Base-by-base conservation (phyloP, 2,888 invertebrate species). In the Cheiracanthium punctorium region DNA sequence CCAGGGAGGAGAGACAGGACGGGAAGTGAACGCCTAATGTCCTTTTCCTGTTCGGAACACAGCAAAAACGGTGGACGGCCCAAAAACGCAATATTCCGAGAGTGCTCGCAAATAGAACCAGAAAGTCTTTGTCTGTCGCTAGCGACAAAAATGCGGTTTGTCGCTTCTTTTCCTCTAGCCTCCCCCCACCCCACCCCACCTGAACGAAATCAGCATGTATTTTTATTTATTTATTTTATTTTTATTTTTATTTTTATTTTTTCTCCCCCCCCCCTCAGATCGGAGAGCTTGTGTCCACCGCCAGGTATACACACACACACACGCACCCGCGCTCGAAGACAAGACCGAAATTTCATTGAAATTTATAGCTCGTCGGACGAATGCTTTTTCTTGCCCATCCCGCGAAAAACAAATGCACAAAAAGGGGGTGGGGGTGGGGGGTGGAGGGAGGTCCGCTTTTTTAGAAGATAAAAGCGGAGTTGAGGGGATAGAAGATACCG, bases 361-460 rank as follows among this genome's bases (percentile, higher is more conserved):
- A 85, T 85, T 85, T 85, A 85, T 85, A 85, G 84, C 84, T 79
- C 80, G 84, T 85, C 72, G 74, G 4, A 30, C 58, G 79, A 20
- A 58, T 58, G 20, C 48, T 84, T 33, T n/a, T n/a, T n/a, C n/a
- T n/a, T n/a, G n/a, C n/a, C n/a, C n/a, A n/a, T n/a, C n/a, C 41
- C 41, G 20, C 58, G 75, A n/a, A n/a, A n/a, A n/a, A 75, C 82
- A 75, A 73, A 75, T 76, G 82, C 82, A 82, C 82, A 82, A 81
- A 80, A 81, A 81, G 73, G 65, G 20, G n/a, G n/a, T n/a, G n/a
- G n/a, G n/a, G n/a, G n/a, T n/a, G n/a, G n/a, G n/a, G n/a, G n/a
- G n/a, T n/a, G n/a, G n/a, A n/a, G n/a, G n/a, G n/a, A n/a, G n/a
- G n/a, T n/a, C n/a, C n/a, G n/a, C n/a, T n/a, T n/a, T 52, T 65